Percentiles rank a stretch among this genome's conserved stretches.
phyloP scores from a whole-genome alignment of 2,888 invertebrate species.

The Argyresthia goedartella region DNA sequence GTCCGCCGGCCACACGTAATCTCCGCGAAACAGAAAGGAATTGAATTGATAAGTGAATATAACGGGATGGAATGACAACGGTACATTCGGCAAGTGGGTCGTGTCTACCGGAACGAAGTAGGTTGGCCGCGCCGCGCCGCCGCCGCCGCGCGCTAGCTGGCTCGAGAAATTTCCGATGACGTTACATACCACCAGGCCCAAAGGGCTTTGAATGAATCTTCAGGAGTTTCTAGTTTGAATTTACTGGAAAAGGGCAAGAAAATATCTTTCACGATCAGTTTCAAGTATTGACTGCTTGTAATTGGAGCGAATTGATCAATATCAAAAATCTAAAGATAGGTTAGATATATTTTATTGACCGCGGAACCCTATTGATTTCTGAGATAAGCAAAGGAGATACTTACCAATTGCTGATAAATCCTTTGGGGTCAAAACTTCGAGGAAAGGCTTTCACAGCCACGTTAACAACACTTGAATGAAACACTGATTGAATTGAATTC shows the following conservation, averaged over 20 bases:
- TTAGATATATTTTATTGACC: not conserved
- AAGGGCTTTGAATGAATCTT: constrained; percentile 8
- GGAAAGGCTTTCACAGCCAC: constrained; percentile 38
- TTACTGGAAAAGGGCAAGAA: no score
- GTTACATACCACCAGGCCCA: not conserved
- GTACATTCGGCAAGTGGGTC: constrained; percentile 16
- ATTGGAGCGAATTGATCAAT: no score
- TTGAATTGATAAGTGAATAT: constrained; percentile 15
- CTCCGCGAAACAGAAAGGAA: constrained; percentile 1
- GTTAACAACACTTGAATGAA: constrained; percentile 35
- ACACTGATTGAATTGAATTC: constrained; percentile 32
- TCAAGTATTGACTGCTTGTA: no score
- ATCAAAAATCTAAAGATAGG: no score
- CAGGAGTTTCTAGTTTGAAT: constrained; percentile 2
- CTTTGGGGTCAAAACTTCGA: constrained; percentile 18
- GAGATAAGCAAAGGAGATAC: constrained; percentile 15
- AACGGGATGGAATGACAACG: constrained; percentile 36
- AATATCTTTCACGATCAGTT: no score
- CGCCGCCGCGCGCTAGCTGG: constrained; percentile 35
- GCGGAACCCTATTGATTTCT: not conserved
- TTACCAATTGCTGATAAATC: constrained; percentile 26
- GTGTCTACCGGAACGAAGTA: constrained; percentile 31
- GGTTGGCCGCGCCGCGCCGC: constrained; percentile 12
- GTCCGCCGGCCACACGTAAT: constrained; percentile 1
- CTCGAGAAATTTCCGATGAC: constrained; percentile 46